Percentiles rank a stretch among this genome's conserved stretches.
Conservation (phyloP, 35 echinoderm and acorn worm species). For the Apostichopus japonicus region DNA sequence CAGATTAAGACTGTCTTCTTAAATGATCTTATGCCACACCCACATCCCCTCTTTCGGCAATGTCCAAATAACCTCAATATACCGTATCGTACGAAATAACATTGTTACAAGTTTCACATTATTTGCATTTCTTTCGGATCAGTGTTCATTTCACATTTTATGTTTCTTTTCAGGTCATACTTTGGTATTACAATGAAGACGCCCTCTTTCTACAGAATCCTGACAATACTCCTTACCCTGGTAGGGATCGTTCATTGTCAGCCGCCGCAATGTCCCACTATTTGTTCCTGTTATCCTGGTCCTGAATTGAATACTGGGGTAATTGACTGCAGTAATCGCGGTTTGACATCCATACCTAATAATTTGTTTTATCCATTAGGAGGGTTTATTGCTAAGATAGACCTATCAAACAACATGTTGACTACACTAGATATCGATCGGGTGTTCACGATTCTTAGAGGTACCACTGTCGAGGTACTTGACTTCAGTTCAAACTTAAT, state of each 20-base stretch:
- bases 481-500: slow-evolving; percentile 37
- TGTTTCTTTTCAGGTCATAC: not conserved
- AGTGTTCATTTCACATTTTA: not conserved
- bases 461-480: not conserved
- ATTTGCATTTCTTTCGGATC: too few relatives aligned
- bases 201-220: not conserved
- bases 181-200: not conserved
- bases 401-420: not conserved
- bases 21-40: too few relatives aligned
- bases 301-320: not conserved
- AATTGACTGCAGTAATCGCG: not conserved
- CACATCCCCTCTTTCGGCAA: too few relatives aligned
- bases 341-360: not conserved
- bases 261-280: not conserved
- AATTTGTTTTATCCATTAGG: not conserved
- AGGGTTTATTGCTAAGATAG: not conserved
- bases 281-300: not conserved
- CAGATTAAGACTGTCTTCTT: too few relatives aligned
- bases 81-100: too few relatives aligned
- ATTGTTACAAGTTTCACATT: too few relatives aligned
- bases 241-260: not conserved
- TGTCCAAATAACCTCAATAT: too few relatives aligned
- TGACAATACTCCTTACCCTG: not conserved
- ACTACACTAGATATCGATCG: not conserved
- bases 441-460: not conserved